These are phyloP conservation scores for Brachymystax lenok DNA, from an alignment of 2,797 vertebrate genomes.

Conservation along the genomic window DNA sequence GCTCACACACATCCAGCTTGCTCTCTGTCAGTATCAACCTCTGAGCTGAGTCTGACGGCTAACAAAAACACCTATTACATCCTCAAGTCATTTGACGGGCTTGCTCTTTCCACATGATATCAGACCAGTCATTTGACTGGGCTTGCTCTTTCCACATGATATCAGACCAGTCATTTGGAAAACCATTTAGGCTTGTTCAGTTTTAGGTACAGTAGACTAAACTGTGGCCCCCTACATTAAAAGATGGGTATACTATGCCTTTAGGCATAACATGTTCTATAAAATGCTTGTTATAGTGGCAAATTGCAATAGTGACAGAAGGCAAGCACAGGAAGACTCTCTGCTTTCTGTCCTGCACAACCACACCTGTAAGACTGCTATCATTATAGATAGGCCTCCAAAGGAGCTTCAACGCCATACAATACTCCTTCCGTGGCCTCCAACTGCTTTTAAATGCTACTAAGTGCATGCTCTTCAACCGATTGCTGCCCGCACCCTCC, in stretches of 20 bases:
- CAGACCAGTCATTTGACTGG: slow-evolving; percentile 20
- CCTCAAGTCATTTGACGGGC: slow-evolving; percentile 41
- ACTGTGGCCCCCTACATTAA: background rate
- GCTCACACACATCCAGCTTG: slow-evolving; percentile 44
- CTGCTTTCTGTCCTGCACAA: too few species aligned
- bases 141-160: slow-evolving; percentile 11
- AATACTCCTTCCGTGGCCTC: too few species aligned
- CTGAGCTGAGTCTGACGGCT: slow-evolving; percentile 51
- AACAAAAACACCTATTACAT: slow-evolving; percentile 45
- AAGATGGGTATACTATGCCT: background rate
- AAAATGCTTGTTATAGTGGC: background rate
- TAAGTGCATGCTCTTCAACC: too few species aligned
- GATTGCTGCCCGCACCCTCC: too few species aligned
- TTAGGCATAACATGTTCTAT: background rate
- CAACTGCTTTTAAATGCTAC: too few species aligned
- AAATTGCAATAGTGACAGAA: too few species aligned
- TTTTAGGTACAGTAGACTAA: slow-evolving; percentile 4
- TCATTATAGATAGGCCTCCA: too few species aligned
- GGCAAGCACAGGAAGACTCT: too few species aligned
- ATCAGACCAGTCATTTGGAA: slow-evolving; percentile 12
- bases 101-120: slow-evolving; percentile 9
- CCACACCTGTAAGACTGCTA: too few species aligned
- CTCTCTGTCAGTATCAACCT: slow-evolving; percentile 47
- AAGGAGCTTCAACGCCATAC: too few species aligned
- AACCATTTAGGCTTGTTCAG: slow-evolving; percentile 11